Percentiles rank a stretch among this genome's conserved stretches.
phyloP scores from a whole-genome alignment of 2,797 vertebrate species.

The Diglossa cyanea region DNA sequence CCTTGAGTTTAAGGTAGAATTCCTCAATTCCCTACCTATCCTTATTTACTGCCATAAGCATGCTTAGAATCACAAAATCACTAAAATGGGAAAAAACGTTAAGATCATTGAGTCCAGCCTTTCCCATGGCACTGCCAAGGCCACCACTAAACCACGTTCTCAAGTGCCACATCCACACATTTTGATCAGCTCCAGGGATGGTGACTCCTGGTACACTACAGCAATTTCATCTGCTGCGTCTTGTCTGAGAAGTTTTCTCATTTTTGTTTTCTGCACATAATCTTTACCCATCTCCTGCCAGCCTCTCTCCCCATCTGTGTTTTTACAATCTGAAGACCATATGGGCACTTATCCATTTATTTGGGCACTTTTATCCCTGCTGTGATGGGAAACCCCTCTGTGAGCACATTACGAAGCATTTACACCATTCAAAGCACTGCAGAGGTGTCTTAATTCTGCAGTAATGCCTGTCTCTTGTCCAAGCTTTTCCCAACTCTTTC shows the following conservation, averaged over 20 bases:
- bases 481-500: neutral
- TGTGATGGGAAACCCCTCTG: neutral
- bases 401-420: neutral
- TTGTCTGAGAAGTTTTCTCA: neutral
- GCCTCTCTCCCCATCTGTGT: neutral
- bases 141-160: neutral
- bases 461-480: neutral
- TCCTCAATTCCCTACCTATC: neutral
- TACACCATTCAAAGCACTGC: neutral
- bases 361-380: neutral
- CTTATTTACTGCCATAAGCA: neutral
- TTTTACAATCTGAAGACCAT: neutral
- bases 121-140: neutral
- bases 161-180: neutral
- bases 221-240: neutral
- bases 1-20: neutral
- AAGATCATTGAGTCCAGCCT: neutral
- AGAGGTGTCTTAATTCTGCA: neutral
- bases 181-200: neutral
- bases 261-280: neutral
- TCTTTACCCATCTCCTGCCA: neutral
- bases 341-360: accelerated
- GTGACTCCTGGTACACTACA: neutral
- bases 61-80: neutral
- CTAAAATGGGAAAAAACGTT: accelerated